Evolutionary conservation across 2,113 vertebrate species (phyloP).

Genomic region (human): GRCh38 chr4:63044501-63045000

Average conservation of each 20-base stretch:
- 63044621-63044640: not conserved
- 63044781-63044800: not conserved
- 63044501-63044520: not conserved
- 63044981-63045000: not conserved
- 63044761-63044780: not conserved
- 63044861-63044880: not conserved
- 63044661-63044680: not conserved
- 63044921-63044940: not conserved
- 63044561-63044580: not conserved
- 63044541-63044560: not conserved
- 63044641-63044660: not conserved
- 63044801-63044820: not conserved
- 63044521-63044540: not conserved
- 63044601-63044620: not conserved
- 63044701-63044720: not conserved
- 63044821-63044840: not conserved
- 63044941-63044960: not conserved
- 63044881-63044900: not conserved
- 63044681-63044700: not conserved
- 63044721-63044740: not conserved
- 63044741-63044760: not conserved
- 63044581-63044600: not conserved
- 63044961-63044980: not conserved
- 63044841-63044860: not conserved
- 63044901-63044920: not conserved